These are phyloP conservation scores for Mantis religiosa DNA, from an alignment of 2,888 invertebrate species.

Conservation along the genomic window DNA sequence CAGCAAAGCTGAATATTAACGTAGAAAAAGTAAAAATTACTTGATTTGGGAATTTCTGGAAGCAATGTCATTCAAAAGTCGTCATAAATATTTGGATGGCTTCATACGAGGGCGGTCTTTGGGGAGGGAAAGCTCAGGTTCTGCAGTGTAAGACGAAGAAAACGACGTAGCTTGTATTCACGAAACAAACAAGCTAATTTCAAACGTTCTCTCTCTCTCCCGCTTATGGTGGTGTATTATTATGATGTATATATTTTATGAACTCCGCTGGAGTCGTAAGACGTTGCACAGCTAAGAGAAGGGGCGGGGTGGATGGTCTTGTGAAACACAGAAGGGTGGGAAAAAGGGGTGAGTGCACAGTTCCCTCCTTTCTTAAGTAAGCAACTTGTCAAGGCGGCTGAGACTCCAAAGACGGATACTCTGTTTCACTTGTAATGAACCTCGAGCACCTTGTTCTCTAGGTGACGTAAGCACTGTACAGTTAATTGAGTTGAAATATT, in stretches of 20 bases:
- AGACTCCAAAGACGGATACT: constrained; percentile 2
- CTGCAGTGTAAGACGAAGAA: constrained; percentile 8
- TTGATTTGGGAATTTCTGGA: no score
- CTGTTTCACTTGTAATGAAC: not conserved
- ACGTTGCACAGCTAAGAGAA: not conserved
- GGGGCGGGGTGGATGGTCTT: not conserved
- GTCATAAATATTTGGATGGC: no score
- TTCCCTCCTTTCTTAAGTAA: constrained; percentile 20
- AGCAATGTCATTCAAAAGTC: no score
- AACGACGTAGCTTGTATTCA: constrained; percentile 13
- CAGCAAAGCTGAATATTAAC: no score
- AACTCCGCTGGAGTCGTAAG: constrained; percentile 25
- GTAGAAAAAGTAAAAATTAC: no score
- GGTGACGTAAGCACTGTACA: not conserved
- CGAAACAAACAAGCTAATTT: constrained; percentile 34
- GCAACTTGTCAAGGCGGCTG: constrained; percentile 19
- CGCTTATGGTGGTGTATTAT: constrained; percentile 31
- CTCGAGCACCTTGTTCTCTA: not conserved
- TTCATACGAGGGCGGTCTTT: not conserved
- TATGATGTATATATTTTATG: constrained; percentile 34
- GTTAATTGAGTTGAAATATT: no score
- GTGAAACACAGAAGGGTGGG: not conserved
- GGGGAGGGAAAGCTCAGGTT: not conserved
- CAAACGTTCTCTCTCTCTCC: constrained; percentile 25
- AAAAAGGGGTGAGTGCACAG: constrained; percentile 9